Conservation (phyloP, 2,888 invertebrate genomes). For the Agrochola lota region DNA sequence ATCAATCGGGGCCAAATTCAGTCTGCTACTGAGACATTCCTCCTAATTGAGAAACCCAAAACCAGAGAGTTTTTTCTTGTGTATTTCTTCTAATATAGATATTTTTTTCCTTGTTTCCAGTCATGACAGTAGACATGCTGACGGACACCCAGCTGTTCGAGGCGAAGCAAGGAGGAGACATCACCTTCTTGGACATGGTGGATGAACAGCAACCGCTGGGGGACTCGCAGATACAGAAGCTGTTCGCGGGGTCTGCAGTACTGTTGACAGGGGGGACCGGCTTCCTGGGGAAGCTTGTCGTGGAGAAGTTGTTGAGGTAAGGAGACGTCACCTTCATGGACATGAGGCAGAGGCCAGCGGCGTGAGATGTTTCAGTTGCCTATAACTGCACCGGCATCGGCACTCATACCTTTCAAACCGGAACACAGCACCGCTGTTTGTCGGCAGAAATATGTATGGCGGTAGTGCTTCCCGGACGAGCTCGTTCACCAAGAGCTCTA, state of each 20-base stretch:
- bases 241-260: constrained; percentile 87
- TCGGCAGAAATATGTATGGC: neutral
- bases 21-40: neutral
- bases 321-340: neutral
- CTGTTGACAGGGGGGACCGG: constrained; percentile 98
- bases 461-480: neutral
- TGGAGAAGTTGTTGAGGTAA: constrained; percentile 96
- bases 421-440: neutral
- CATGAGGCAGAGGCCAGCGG: neutral
- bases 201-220: constrained; percentile 75
- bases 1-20: neutral
- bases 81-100: neutral
- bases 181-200: constrained; percentile 86
- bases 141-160: constrained; percentile 58
- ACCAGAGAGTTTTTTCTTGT: too few relatives aligned
- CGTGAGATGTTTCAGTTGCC: neutral
- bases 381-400: neutral
- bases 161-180: constrained; percentile 85
- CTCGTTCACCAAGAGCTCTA: too few relatives aligned
- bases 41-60: neutral
- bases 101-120: constrained; percentile 28
- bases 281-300: constrained; percentile 97
- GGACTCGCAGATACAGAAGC: constrained; percentile 84
- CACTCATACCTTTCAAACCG: neutral
- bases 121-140: constrained; percentile 44